Evolutionary conservation across 2,113 vertebrate genomes (phyloP).

Genomic region (Pitta sordida): DNA sequence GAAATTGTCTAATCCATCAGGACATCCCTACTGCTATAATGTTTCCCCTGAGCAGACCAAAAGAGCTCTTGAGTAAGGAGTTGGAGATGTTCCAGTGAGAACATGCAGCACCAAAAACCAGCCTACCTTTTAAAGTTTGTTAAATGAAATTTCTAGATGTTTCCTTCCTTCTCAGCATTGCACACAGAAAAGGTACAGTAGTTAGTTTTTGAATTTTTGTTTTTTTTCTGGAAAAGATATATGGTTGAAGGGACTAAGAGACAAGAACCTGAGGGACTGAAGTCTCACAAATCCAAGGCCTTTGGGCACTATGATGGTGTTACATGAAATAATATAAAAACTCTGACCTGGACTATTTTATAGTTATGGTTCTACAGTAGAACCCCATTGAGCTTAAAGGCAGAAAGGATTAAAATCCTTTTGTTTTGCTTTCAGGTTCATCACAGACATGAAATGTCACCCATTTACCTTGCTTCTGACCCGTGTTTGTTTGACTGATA

Average conservation of each 20-base stretch:
- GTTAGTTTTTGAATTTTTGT: no score
- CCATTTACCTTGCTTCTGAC: neutral
- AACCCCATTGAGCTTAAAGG: neutral
- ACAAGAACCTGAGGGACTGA: neutral
- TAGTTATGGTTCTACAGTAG: neutral
- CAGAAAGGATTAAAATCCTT: neutral
- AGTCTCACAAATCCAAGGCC: neutral
- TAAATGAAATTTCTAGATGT: slow-evolving; percentile 37
- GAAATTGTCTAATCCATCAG: slow-evolving; percentile 49
- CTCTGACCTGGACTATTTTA: neutral
- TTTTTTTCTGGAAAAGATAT: neutral
- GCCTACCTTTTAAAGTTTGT: neutral
- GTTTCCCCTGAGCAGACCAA: neutral
- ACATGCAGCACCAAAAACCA: neutral
- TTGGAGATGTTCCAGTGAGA: slow-evolving; percentile 38
- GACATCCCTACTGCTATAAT: neutral
- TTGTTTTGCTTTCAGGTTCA: neutral
- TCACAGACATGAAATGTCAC: neutral
- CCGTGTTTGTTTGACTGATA: neutral
- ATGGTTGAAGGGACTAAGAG: neutral
- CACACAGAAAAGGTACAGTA: neutral
- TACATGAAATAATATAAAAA: neutral
- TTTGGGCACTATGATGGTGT: neutral
- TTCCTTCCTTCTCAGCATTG: neutral
- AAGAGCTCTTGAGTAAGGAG: slow-evolving; percentile 38